These are phyloP conservation scores for Spodoptera picta DNA, from an alignment of 2,888 invertebrate species.

Conservation along the genomic window DNA sequence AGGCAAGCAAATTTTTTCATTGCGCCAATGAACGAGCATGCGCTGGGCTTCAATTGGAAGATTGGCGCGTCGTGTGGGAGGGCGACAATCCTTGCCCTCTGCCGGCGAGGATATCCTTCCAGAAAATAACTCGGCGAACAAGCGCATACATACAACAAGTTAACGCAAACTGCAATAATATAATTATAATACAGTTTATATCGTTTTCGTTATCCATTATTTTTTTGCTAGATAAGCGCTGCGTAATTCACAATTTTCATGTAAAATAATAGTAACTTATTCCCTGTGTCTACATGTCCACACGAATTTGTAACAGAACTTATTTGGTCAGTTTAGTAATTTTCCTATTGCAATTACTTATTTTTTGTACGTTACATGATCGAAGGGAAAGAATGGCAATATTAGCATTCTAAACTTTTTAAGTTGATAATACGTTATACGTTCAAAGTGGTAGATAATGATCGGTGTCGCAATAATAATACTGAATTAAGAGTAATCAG, in stretches of 20 bases:
- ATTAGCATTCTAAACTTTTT: not conserved
- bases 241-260: not conserved
- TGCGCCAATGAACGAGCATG: constrained; percentile 83
- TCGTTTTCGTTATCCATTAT: not conserved
- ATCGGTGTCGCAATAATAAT: constrained; percentile 57
- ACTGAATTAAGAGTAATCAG: constrained; percentile 64
- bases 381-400: too few species aligned
- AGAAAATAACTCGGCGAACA: constrained; percentile 75
- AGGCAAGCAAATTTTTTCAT: constrained; percentile 84
- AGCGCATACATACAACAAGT: constrained; percentile 63
- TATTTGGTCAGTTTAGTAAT: too few species aligned
- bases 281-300: too few species aligned
- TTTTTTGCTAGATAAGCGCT: not conserved
- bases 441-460: constrained; percentile 37
- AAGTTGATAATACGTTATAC: constrained; percentile 7
- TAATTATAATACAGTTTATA: constrained; percentile 5
- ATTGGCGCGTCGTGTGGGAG: constrained; percentile 84
- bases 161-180: constrained; percentile 28
- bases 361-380: too few species aligned
- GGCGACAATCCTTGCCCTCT: constrained; percentile 82
- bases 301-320: too few species aligned
- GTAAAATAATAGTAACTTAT: too few species aligned
- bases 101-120: constrained; percentile 86
- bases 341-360: too few species aligned
- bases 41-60: constrained; percentile 84